A percentile compares a stretch with the other conserved stretches of the same genome.
These are phyloP conservation scores for Phyllostomus discolor DNA, from an alignment of 2,113 vertebrate genomes.

Conservation along the genomic window DNA sequence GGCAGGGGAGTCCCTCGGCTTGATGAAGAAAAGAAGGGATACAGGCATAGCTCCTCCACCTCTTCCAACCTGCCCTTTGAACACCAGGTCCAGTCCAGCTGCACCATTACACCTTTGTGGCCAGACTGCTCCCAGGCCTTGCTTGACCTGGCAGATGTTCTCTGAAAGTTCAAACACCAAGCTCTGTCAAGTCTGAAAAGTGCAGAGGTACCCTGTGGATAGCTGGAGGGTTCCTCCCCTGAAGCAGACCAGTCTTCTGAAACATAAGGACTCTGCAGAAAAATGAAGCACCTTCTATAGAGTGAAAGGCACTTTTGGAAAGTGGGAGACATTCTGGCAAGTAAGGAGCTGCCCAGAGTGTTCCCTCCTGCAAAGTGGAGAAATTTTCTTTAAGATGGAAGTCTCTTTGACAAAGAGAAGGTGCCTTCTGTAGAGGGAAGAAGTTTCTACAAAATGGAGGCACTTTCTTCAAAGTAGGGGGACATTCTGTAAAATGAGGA, in stretches of 20 bases:
- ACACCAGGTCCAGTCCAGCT: background rate
- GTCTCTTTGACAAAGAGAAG: background rate
- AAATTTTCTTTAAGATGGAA: background rate
- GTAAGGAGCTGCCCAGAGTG: background rate
- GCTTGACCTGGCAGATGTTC: background rate
- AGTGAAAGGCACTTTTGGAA: slow-evolving; percentile 19
- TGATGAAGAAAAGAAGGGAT: background rate
- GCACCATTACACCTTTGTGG: background rate
- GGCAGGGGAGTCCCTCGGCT: background rate
- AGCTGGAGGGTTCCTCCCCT: background rate
- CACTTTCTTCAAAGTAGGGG: background rate
- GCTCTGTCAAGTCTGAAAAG: slow-evolving; percentile 7
- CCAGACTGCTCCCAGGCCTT: background rate
- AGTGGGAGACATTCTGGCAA: background rate
- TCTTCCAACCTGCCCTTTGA: background rate
- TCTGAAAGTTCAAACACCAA: slow-evolving; percentile 8
- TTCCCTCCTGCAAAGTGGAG: background rate
- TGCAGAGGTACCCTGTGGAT: background rate
- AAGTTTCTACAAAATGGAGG: slow-evolving; percentile 8
- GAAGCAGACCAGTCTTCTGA: background rate
- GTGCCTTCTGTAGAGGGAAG: background rate
- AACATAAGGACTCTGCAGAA: background rate
- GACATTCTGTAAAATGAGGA: background rate
- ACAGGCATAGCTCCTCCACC: background rate
- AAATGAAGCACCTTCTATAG: background rate